Evolutionary conservation across 2,113 vertebrate species (phyloP).

Genomic region (Megaceryle maxima): DNA sequence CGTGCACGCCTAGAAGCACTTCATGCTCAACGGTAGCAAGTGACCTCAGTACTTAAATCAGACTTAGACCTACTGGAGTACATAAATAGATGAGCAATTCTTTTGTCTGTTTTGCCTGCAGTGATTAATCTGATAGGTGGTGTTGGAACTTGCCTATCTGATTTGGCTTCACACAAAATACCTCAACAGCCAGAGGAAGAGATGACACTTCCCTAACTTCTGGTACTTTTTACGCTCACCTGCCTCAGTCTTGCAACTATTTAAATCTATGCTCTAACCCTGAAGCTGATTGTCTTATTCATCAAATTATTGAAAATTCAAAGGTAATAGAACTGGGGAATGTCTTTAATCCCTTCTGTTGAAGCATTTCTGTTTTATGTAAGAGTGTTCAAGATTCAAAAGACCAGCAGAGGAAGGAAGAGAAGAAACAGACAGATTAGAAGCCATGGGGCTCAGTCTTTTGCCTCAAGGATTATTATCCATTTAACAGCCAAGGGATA

Average conservation of each 20-base stretch:
- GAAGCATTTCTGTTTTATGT: not conserved
- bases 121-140: not conserved
- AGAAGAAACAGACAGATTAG: not conserved
- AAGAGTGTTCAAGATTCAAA: not conserved
- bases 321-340: not conserved
- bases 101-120: not conserved
- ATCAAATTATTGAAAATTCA: not conserved
- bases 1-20: not conserved
- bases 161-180: not conserved
- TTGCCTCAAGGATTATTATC: conserved; percentile 29
- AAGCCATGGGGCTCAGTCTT: conserved; percentile 26
- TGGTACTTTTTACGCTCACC: not conserved
- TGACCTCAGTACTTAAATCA: not conserved
- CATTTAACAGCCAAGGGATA: not conserved
- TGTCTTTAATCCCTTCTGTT: not conserved
- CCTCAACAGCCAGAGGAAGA: not conserved
- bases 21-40: not conserved
- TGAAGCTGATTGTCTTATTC: not conserved
- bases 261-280: not conserved
- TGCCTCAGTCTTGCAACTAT: not conserved
- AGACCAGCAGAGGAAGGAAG: not conserved
- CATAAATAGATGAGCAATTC: not conserved
- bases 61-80: not conserved
- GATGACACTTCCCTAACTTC: not conserved
- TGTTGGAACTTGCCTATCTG: not conserved